Conservation (phyloP, 1,140 invertebrate genomes). For the Capitella teleta region DNA sequence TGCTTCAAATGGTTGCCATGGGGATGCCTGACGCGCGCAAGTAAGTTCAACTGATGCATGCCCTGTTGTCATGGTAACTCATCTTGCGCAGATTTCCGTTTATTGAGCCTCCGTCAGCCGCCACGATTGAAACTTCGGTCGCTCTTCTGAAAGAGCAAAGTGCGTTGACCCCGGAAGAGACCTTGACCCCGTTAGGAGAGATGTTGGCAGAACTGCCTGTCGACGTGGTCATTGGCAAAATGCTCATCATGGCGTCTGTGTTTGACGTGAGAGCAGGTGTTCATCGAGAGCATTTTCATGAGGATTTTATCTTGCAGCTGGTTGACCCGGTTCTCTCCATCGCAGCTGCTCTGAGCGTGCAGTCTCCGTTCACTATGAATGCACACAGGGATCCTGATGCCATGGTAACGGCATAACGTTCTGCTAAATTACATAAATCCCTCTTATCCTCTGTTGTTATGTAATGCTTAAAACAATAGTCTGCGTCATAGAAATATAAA, state of each 20-base stretch:
- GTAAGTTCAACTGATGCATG: conserved; percentile 14
- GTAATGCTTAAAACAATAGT: too few relatives aligned
- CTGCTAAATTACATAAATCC: too few relatives aligned
- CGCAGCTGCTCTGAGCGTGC: conserved; percentile 82
- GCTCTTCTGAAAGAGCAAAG: conserved; percentile 71
- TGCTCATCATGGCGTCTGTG: conserved; percentile 83
- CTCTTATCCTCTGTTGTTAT: too few relatives aligned
- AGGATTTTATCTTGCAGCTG: conserved; percentile 27
- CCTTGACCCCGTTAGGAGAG: conserved; percentile 78
- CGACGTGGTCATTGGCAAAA: conserved; percentile 90
- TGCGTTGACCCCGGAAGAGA: conserved; percentile 70
- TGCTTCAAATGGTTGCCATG: conserved; percentile 90
- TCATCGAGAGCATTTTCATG: neutral
- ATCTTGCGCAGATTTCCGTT: conserved; percentile 83
- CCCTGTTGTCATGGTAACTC: neutral
- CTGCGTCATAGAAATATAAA: too few relatives aligned
- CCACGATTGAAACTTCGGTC: conserved; percentile 77
- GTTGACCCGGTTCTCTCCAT: conserved; percentile 85
- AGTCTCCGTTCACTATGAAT: conserved; percentile 80
- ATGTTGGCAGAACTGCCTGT: conserved; percentile 81
- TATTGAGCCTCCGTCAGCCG: conserved; percentile 69
- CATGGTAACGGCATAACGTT: conserved; percentile 54
- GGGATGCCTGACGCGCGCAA: conserved; percentile 74
- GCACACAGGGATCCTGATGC: conserved; percentile 76
- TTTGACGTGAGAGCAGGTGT: conserved; percentile 47